Base-by-base conservation (phyloP, 2,888 invertebrate genomes). In the Noctua comes region DNA sequence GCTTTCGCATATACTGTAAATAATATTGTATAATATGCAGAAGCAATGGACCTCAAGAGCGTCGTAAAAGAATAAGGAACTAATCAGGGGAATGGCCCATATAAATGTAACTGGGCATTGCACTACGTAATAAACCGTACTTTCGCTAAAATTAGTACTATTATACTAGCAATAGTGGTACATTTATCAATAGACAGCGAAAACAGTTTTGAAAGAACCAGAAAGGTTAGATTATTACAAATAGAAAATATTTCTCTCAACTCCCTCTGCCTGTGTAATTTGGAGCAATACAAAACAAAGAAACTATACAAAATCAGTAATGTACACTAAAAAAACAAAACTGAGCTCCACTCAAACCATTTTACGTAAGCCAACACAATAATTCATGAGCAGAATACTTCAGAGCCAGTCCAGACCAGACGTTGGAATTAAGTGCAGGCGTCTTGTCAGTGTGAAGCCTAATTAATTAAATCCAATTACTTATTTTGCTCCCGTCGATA, bases 391-490 rank as follows among this genome's bases (percentile, higher is more conserved):
- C 65, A 72, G 57, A 73, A 71, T 72, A 73, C 64, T 76, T 79
- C 3, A 27, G 65, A 76, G 46, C 51, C 46, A 51, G 69, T 75
- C 74, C 77, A 75, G 70, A 77, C 72, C 85, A 79, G 86, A 73
- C 86, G 76, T 68, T 65, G 48, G 54, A 77, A 81, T 75, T 81
- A 82, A 88, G 78, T 85, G 83, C 86, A 79, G 51, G 57, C 62
- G 64, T 27, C 81, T 83, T 79, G 80, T 66, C 75, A 86, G 80
- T 81, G 87, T 89, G 85, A 86, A 86, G 80, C 77, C 72, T 88
- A 90, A 90, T 90, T 89, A 91, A 90, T 91, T 89, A 85, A 90
- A 87, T 89, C 82, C 85, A 88, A 90, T 90, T 87, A 90, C 81
- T 88, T 86, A 88, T 88, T 85, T 87, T 86, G 78, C 69, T 76